Conservation (phyloP, 2,797 vertebrate species). For the Poecilia velifera region DNA sequence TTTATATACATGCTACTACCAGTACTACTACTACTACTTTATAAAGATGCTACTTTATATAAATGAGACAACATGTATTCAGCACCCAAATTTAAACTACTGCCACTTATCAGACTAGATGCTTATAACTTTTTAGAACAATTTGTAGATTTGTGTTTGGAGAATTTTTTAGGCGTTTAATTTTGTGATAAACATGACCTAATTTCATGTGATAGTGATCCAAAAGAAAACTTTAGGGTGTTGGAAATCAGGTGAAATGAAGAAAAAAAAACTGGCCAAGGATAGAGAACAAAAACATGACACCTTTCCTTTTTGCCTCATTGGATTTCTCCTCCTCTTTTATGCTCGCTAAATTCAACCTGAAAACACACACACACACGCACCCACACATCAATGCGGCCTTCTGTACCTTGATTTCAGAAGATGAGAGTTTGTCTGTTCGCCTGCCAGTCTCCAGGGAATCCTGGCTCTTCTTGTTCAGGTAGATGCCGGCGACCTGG, state of each 20-base stretch:
- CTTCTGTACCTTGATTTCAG: constrained; percentile 90
- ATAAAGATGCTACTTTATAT: not conserved
- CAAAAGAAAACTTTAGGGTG: constrained; percentile 8
- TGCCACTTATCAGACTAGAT: not conserved
- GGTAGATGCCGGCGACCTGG: constrained; percentile 90
- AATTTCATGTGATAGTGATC: not conserved
- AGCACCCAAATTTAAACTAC: not conserved
- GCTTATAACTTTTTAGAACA: not conserved
- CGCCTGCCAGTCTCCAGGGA: constrained; percentile 82
- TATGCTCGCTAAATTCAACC: not conserved
- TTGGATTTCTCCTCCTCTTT: constrained; percentile 3
- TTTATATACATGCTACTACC: no score
- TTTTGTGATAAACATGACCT: not conserved
- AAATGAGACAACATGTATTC: not conserved
- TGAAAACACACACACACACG: constrained; percentile 1
- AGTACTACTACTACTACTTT: no score
- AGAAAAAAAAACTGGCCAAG: not conserved
- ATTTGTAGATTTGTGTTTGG: not conserved
- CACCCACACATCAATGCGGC: constrained; percentile 1
- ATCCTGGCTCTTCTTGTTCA: constrained; percentile 85
- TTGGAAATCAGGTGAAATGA: not conserved
- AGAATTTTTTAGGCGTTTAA: not conserved
- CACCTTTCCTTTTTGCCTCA: constrained; percentile 1
- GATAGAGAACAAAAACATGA: not conserved
- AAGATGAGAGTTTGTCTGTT: constrained; percentile 90